phyloP scores from a whole-genome alignment of 2,888 invertebrate genomes.

The Gastracanthus pulcherrimus region DNA sequence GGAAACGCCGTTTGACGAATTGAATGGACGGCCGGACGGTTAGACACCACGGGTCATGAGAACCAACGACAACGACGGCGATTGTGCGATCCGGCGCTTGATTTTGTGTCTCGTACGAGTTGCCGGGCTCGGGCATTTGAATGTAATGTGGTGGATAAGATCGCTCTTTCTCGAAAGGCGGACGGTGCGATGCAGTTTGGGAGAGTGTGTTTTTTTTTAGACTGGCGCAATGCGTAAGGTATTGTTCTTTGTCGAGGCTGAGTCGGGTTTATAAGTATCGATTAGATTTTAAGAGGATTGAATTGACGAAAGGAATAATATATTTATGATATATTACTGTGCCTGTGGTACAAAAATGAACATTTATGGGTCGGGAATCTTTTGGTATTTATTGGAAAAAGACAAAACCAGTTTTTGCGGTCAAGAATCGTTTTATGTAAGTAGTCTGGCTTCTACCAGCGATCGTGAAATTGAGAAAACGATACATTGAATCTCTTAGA shows the following conservation, averaged over 20 bases:
- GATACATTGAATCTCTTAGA: no score
- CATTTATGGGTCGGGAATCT: no score
- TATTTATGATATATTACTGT: no score
- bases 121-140: background rate
- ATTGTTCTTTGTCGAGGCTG: background rate
- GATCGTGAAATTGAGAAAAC: no score
- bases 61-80: background rate
- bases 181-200: no score
- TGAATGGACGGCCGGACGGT: background rate
- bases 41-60: background rate
- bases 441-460: no score
- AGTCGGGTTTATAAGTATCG: background rate
- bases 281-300: background rate
- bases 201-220: background rate
- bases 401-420: no score
- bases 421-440: no score
- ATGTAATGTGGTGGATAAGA: background rate
- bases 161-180: no score
- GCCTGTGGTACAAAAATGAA: no score
- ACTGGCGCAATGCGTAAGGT: background rate
- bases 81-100: background rate
- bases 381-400: no score
- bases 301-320: no score
- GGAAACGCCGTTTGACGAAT: background rate
- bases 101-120: background rate